A percentile compares a stretch with the other conserved stretches of the same genome.
Conservation (phyloP, 1,140 invertebrate species). For the Drosophila kanapiae region DNA sequence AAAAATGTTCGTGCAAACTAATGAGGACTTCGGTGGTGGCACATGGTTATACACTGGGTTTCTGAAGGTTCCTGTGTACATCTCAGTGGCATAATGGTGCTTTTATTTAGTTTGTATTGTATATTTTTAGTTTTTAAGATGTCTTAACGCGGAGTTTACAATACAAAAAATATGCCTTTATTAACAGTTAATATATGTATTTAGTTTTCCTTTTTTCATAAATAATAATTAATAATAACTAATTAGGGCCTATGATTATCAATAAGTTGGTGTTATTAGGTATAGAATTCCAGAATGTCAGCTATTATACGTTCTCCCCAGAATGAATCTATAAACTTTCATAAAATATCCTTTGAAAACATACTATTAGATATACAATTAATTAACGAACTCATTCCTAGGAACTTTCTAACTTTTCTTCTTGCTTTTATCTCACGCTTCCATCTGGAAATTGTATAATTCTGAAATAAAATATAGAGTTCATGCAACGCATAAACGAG, state of each 20-base stretch:
- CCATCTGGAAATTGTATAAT: conserved; percentile 21
- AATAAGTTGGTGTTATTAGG: too few relatives aligned
- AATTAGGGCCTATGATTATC: too few relatives aligned
- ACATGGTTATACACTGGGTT: background rate
- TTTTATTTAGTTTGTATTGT: background rate
- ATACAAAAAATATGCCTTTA: background rate
- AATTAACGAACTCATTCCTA: background rate
- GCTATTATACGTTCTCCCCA: background rate
- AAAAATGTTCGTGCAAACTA: conserved; percentile 42
- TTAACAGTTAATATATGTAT: background rate
- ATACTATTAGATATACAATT: background rate
- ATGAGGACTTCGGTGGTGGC: conserved; percentile 27
- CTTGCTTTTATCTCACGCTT: conserved; percentile 11
- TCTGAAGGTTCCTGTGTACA: background rate
- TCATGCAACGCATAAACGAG: conserved; percentile 35
- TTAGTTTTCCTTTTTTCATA: background rate
- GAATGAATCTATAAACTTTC: too few relatives aligned
- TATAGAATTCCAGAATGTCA: too few relatives aligned
- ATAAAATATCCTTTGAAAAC: too few relatives aligned
- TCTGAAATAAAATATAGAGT: conserved; percentile 35
- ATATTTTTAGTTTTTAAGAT: too few relatives aligned
- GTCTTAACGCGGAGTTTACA: background rate
- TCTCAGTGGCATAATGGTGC: too few relatives aligned
- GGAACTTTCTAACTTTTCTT: background rate
- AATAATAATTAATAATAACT: background rate